These are phyloP conservation scores for Thunnus maccoyii DNA, from an alignment of 2,113 vertebrate genomes.

Conservation along the genomic window DNA sequence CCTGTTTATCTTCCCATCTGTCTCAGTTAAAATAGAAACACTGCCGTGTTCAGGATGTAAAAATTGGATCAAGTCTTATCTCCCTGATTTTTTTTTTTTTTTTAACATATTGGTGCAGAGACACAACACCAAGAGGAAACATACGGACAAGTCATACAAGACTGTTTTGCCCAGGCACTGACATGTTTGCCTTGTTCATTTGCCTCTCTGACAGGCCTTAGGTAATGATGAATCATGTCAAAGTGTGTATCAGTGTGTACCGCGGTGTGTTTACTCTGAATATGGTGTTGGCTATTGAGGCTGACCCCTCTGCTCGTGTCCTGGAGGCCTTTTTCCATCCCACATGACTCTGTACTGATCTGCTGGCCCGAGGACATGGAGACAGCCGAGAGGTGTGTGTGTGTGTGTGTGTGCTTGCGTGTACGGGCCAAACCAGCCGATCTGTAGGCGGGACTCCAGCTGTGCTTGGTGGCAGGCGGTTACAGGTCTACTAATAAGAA, in stretches of 20 bases:
- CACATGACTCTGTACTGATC: constrained; percentile 67
- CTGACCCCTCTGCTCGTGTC: constrained; percentile 53
- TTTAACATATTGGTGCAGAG: not conserved
- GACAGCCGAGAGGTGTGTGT: constrained; percentile 63
- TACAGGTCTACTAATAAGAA: constrained; percentile 77
- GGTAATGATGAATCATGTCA: constrained; percentile 34
- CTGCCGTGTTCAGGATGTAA: not conserved
- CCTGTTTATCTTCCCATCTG: constrained; percentile 48
- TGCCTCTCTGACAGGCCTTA: constrained; percentile 15
- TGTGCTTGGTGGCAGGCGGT: constrained; percentile 64
- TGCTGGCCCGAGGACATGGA: constrained; percentile 47
- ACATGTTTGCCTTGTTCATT: constrained; percentile 7
- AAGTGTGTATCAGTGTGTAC: not conserved
- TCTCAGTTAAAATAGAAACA: constrained; percentile 34
- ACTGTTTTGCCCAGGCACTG: not conserved
- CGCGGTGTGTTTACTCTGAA: constrained; percentile 28
- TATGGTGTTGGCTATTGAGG: constrained; percentile 4
- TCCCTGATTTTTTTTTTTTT: constrained; percentile 15
- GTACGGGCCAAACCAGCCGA: constrained; percentile 31
- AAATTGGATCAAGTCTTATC: constrained; percentile 16
- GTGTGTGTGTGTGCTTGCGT: constrained; percentile 4
- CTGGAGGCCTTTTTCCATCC: constrained; percentile 70
- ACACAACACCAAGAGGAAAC: not conserved
- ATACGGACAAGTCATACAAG: not conserved
- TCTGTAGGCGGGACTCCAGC: constrained; percentile 63